Evolutionary conservation across 2,888 invertebrate species (phyloP), one percentile per base, ranked within the genome.

Genomic region (Platypus cylindrus): DNA sequence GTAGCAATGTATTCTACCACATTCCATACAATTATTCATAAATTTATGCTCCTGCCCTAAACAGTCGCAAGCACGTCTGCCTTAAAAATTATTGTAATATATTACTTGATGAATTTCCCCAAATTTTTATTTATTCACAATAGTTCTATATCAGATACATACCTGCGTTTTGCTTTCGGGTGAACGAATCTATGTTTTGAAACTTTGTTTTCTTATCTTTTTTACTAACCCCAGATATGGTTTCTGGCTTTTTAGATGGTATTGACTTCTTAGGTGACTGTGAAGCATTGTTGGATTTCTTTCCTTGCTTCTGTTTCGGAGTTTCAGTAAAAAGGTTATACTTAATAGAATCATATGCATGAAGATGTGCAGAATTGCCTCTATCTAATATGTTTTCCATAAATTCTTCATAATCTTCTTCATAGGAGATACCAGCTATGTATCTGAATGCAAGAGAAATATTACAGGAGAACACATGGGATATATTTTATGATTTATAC

Each of bases 1-100:
- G 35, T 73, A 73, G 60, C 97, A 98, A 3, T 97, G 84, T 41
- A 99, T 83, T 36, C 94, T 73, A 0, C 98, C 98, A 62, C 98
- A 98, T 40, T 75, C 73, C 8, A 84, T 57, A 53, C 98, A 98
- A 62, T 99, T 98, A 56, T 87, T 90, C 37, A 99, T 70, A 29
- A 98, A 66, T 34, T 73, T 71, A 58, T 99, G 98, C 52, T 79
- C 82, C 3, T 78, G 71, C 0, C 95, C 95, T 60, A 95, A 87
- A 55, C 98, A 98, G 38, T 87, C 78, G 60, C 98, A 98, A 31
- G 66, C 66, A 51, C 84, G 82, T 22, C 97, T 71, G 8, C 94
- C 94, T 78, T 49, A 32, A 45, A 54, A 5, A 40, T 40, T 29
- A 49, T 48, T n/a, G n/a, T n/a, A n/a, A n/a, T n/a, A n/a, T n/a